Evolutionary conservation across 1,140 invertebrate genomes (phyloP).

Genomic region (Aricia agestis): DNA sequence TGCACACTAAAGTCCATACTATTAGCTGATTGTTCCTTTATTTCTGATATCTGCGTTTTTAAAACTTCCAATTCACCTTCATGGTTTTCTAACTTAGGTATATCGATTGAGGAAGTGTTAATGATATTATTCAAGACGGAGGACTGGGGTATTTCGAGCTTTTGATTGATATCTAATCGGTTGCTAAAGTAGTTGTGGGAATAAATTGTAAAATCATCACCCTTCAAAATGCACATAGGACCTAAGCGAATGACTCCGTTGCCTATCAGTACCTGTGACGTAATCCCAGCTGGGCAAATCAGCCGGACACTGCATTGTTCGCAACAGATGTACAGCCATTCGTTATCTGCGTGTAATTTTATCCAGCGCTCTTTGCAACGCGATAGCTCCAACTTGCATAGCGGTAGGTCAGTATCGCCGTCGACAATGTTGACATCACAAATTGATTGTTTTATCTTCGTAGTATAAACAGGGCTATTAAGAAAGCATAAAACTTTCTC

Average conservation of each 20-base stretch:
- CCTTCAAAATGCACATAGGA: constrained; percentile 14
- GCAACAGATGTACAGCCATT: constrained; percentile 21
- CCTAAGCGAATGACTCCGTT: constrained; percentile 4
- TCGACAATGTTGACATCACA: constrained; percentile 9
- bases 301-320: constrained; percentile 9
- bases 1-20: constrained; percentile 2
- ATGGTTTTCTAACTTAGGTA: neutral
- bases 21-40: constrained; percentile 6
- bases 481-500: constrained; percentile 17
- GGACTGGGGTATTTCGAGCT: constrained; percentile 9
- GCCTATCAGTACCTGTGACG: constrained; percentile 6
- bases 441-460: constrained; percentile 10
- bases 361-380: constrained; percentile 21
- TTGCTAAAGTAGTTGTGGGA: constrained; percentile 15
- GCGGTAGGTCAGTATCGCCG: neutral
- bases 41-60: constrained; percentile 9
- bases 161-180: constrained; percentile 15
- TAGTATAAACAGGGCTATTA: constrained; percentile 19
- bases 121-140: constrained; percentile 16
- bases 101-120: constrained; percentile 9
- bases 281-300: constrained; percentile 12
- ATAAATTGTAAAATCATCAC: constrained; percentile 19
- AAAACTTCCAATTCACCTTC: constrained; percentile 5
- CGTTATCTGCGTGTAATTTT: constrained; percentile 22
- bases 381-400: constrained; percentile 14